A percentile compares a stretch with the other conserved stretches of the same genome.
Evolutionary conservation across 2,888 invertebrate species (phyloP).

Genomic region (Limnephilus rhombicus): DNA sequence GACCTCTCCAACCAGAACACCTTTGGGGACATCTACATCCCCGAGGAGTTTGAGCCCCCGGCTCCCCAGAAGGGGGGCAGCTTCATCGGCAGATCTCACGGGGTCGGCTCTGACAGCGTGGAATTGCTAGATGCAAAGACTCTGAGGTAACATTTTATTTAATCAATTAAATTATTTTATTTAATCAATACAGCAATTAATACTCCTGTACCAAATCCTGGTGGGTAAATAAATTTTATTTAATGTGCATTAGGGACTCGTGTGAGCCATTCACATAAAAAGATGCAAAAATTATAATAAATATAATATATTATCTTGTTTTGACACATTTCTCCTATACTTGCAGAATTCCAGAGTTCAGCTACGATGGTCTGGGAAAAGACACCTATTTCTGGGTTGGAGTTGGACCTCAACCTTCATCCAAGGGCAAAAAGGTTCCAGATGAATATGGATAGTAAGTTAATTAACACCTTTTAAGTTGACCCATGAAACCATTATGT

Average conservation of each 20-base stretch:
- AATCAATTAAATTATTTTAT: too few relatives aligned
- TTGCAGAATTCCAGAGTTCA: conserved; percentile 83
- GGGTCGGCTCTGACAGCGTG: conserved; percentile 84
- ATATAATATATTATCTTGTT: too few relatives aligned
- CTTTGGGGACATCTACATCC: conserved; percentile 93
- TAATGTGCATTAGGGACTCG: too few relatives aligned
- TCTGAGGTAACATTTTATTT: conserved; percentile 72
- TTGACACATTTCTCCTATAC: conserved; percentile 8
- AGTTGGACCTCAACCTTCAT: conserved; percentile 90
- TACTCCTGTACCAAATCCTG: too few relatives aligned
- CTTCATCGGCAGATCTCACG: conserved; percentile 80
- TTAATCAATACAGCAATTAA: too few relatives aligned
- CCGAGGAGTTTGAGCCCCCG: conserved; percentile 94
- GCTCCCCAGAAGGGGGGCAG: conserved; percentile 79
- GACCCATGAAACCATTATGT: neutral
- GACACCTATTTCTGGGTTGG: conserved; percentile 93
- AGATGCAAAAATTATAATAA: too few relatives aligned
- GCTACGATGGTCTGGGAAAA: conserved; percentile 86
- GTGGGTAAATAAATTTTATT: too few relatives aligned
- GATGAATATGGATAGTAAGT: conserved; percentile 96
- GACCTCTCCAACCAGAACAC: conserved; percentile 92
- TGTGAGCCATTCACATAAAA: too few relatives aligned
- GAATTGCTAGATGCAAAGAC: conserved; percentile 90
- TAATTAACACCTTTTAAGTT: neutral
- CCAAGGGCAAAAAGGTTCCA: conserved; percentile 89